phyloP scores from a whole-genome alignment of 1,140 invertebrate genomes.

The Manduca sexta region DNA sequence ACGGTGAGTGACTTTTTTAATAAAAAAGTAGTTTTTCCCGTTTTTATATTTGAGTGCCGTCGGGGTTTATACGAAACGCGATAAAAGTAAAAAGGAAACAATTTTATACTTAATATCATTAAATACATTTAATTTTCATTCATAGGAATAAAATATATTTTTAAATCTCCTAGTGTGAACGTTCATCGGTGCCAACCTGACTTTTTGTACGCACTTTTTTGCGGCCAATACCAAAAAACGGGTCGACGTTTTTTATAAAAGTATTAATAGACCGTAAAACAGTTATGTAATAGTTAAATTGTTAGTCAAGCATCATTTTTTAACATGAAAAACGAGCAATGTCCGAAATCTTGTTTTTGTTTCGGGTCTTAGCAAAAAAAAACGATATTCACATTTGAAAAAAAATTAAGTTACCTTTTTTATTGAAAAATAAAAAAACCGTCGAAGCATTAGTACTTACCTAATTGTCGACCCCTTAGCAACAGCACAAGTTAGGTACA shows the following conservation, averaged over 20 bases:
- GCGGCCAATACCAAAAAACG: constrained; percentile 14
- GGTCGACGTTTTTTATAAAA: constrained; percentile 12
- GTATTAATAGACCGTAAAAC: constrained; percentile 16
- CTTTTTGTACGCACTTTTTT: constrained; percentile 14
- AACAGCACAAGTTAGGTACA: constrained; percentile 28
- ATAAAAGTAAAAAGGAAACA: background rate
- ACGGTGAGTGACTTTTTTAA: constrained; percentile 15
- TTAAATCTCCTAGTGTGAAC: background rate
- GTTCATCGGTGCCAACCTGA: background rate
- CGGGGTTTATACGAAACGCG: constrained; percentile 1
- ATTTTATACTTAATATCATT: no score
- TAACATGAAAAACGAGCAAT: background rate
- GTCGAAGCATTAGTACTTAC: background rate
- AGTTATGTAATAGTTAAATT: constrained; percentile 18
- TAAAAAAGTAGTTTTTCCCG: no score
- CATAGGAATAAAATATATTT: background rate
- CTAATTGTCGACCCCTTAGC: constrained; percentile 21
- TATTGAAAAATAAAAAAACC: background rate
- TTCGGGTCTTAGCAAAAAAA: no score
- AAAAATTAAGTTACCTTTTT: background rate
- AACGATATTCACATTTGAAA: no score
- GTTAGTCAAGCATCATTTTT: constrained; percentile 2
- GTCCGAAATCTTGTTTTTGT: background rate
- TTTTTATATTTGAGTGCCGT: background rate
- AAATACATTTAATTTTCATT: background rate